These are phyloP conservation scores for Caloenas nicobarica DNA, from an alignment of 2,113 vertebrate species.

Conservation along the genomic window DNA sequence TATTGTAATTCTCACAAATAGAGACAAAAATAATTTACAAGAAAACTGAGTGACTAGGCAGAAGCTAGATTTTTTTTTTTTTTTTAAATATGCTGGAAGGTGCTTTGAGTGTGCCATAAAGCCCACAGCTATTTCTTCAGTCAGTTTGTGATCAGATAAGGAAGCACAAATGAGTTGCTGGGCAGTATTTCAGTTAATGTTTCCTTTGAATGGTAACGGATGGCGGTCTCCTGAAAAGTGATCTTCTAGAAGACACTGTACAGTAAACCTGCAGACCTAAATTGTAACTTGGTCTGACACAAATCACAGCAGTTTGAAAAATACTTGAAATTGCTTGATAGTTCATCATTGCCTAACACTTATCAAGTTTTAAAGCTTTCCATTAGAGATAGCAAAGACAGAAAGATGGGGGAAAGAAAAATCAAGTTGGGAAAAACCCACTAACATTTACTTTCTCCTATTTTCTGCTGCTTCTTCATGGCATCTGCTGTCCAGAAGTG, in stretches of 20 bases:
- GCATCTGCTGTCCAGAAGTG: background rate
- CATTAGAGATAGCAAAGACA: background rate
- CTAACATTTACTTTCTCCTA: background rate
- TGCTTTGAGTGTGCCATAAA: background rate
- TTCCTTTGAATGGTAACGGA: background rate
- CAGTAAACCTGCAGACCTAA: background rate
- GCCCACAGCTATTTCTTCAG: background rate
- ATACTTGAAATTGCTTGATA: background rate
- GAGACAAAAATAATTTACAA: background rate
- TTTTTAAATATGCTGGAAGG: background rate
- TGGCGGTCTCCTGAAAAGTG: background rate
- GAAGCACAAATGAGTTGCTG: background rate
- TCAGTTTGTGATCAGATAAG: background rate
- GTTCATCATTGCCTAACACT: background rate
- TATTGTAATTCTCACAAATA: background rate
- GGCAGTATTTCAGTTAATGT: background rate
- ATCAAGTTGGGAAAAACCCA: fast-evolving
- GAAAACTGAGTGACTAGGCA: background rate
- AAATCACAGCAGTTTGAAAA: background rate
- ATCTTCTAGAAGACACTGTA: background rate
- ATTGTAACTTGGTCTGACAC: background rate
- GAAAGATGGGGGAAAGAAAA: background rate
- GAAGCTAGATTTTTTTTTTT: background rate
- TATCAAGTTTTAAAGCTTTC: background rate
- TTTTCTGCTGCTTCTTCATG: background rate